phyloP scores from a whole-genome alignment of 2,797 vertebrate genomes.

The Nyctalus aviator region DNA sequence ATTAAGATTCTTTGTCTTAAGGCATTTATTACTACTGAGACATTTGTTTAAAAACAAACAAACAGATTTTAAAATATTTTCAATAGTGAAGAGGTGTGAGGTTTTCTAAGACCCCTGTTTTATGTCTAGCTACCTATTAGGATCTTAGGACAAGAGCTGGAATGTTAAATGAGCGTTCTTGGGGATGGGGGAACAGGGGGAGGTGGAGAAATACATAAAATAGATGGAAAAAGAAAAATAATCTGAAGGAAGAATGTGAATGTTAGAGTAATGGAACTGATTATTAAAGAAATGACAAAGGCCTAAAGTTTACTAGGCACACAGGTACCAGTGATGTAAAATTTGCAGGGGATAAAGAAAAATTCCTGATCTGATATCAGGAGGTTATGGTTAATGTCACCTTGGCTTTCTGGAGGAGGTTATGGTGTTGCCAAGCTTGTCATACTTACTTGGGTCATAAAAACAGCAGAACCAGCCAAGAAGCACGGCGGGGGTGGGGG shows the following conservation, averaged over 20 bases:
- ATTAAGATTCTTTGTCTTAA: slow-evolving; percentile 2
- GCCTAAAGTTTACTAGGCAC: not conserved
- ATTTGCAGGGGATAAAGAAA: not conserved
- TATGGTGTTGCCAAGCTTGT: slow-evolving; percentile 20
- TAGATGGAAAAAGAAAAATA: not conserved
- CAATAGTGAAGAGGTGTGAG: slow-evolving; percentile 1
- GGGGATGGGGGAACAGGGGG: no score
- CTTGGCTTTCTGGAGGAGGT: slow-evolving; percentile 34
- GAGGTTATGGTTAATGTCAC: not conserved
- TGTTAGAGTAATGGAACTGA: not conserved
- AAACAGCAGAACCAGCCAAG: slow-evolving; percentile 12
- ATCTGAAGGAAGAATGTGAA: slow-evolving; percentile 36
- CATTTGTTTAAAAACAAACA: not conserved
- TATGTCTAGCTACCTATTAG: not conserved
- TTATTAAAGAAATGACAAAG: slow-evolving; percentile 26
- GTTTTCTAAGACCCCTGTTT: slow-evolving; percentile 35
- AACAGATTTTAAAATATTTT: not conserved
- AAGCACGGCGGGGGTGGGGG: not conserved
- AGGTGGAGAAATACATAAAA: not conserved
- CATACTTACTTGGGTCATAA: not conserved
- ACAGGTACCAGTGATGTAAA: not conserved
- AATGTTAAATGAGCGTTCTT: not conserved
- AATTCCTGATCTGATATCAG: not conserved
- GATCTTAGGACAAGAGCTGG: slow-evolving; percentile 2
- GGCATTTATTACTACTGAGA: slow-evolving; percentile 12